Percentiles rank a stretch among this genome's conserved stretches.
These are phyloP conservation scores for Trochalopteron elliotii DNA, from an alignment of 2,113 vertebrate genomes.

Conservation along the genomic window DNA sequence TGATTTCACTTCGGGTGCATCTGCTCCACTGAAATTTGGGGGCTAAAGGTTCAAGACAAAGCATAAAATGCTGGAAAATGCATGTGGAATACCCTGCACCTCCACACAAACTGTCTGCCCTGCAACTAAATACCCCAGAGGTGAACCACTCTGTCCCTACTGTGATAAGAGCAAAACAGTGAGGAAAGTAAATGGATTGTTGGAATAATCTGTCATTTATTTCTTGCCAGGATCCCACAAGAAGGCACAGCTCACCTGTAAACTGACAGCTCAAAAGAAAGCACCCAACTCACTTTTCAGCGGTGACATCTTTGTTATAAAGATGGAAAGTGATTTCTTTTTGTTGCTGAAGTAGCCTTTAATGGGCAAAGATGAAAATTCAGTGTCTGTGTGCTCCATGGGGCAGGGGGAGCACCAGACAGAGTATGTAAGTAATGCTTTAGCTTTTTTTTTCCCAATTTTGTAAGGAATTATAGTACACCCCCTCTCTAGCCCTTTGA, in stretches of 20 bases:
- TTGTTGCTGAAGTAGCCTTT: neutral
- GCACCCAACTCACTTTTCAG: neutral
- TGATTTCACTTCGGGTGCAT: neutral
- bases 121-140: neutral
- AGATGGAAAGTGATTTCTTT: neutral
- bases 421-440: neutral
- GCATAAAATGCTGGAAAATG: neutral
- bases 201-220: neutral
- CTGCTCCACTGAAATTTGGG: neutral
- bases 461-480: neutral
- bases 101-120: neutral
- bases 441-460: neutral
- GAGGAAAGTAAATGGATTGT: neutral
- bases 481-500: neutral
- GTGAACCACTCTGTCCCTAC: neutral
- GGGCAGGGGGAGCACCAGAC: fast-evolving
- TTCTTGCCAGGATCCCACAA: neutral
- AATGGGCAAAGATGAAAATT: neutral
- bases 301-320: neutral
- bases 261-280: neutral
- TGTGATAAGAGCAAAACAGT: neutral
- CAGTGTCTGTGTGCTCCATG: neutral
- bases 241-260: neutral
- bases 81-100: neutral
- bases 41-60: neutral